A percentile compares a stretch with the other conserved stretches of the same genome.
Evolutionary conservation across 2,888 invertebrate genomes (phyloP).

Genomic region (Drosophila buzzatii): DNA sequence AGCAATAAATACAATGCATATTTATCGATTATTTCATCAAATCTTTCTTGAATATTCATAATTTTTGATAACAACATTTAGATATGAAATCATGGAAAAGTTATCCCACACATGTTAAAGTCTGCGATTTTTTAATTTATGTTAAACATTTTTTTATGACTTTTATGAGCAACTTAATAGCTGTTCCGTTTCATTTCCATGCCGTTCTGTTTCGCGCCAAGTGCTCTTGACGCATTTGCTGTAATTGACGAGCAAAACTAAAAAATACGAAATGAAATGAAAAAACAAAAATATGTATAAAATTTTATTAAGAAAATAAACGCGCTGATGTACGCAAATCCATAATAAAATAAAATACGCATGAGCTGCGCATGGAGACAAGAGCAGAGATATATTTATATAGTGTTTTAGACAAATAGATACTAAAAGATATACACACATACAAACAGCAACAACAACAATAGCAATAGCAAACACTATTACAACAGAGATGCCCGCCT

Average conservation of each 20-base stretch:
- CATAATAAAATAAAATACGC: slow-evolving; percentile 47
- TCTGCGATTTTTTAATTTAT: slow-evolving; percentile 37
- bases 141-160: slow-evolving; percentile 38
- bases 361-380: slow-evolving; percentile 22
- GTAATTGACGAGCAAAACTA: slow-evolving; percentile 56
- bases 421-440: slow-evolving; percentile 41
- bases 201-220: slow-evolving; percentile 2
- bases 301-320: slow-evolving; percentile 18
- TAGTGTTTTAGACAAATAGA: slow-evolving; percentile 40
- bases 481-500: slow-evolving; percentile 34
- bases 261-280: slow-evolving; percentile 18
- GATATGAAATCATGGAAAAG: not conserved
- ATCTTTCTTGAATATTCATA: not conserved
- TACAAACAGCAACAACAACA: slow-evolving; percentile 14
- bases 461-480: slow-evolving; percentile 32
- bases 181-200: slow-evolving; percentile 11
- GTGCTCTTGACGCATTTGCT: slow-evolving; percentile 59
- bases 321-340: slow-evolving; percentile 33
- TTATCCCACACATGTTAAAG: not conserved
- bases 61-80: not conserved
- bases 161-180: slow-evolving; percentile 22
- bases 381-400: not conserved
- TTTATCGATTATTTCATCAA: not conserved
- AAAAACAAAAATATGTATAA: slow-evolving; percentile 30
- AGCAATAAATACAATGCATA: too few species aligned